Evolutionary conservation across 2,113 vertebrate genomes (phyloP), one percentile per base, ranked within the genome.

Genomic region (Hyperopisus bebe): DNA sequence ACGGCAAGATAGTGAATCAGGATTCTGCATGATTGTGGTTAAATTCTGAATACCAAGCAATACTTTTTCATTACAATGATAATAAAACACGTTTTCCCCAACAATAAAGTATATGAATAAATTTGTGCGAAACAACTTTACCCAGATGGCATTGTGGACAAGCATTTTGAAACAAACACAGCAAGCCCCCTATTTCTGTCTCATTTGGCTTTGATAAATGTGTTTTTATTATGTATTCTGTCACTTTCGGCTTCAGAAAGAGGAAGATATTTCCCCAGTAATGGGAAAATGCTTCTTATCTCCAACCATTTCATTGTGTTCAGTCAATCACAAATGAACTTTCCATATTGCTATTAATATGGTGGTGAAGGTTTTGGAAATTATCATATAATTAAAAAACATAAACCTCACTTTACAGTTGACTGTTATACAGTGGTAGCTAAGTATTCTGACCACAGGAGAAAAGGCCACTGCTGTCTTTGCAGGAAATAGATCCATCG

Each of bases 271-370:
- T 62, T 74, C 44, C 46, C 8, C 53, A 8, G 10, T 74, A 74
- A 88, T 77, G 46, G 62, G 88, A 62, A 88, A 70, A 77, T 35
- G 62, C 88, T 50, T 88, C 66, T 62, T 77, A 74, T 88, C 55
- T 74, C 8, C 44, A 77, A 19, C 46, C 19, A 24, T 62, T 70
- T 53, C 80, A 80, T 53, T 89, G 66, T 24, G 48, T 51, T 44
- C 31, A 19, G 66, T 82, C 47, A 53, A 88, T 89, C 27, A 51
- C 47, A 50, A 51, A 51, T 82, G 39, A 77, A 80, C 88, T 31
- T 51, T 53, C 66, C 6, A 39, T 31, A 31, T 51, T 80, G 31
- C 51, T 55, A 87, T 27, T 53, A 31, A 87, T 31, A 82, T 9
- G 46, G 47, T 4, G 46, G 70, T 50, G 13, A 47, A 51, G 19